These are phyloP conservation scores for Pinctada fucata DNA, from an alignment of 2,888 invertebrate species.

Conservation along the genomic window DNA sequence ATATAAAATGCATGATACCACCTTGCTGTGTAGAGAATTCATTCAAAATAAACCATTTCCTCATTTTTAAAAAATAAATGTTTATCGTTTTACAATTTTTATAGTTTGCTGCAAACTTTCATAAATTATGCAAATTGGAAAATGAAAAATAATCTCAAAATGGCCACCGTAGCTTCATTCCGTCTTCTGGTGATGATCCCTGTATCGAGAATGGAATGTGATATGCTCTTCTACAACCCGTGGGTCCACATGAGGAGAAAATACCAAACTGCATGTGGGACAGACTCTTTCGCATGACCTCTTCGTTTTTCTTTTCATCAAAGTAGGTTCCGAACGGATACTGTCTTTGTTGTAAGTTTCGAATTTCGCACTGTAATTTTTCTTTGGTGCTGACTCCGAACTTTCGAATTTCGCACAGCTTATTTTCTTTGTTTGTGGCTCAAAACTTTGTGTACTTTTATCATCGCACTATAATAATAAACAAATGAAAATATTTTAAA, in stretches of 20 bases:
- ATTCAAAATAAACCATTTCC: too few species aligned
- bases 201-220: slow-evolving; percentile 31
- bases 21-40: too few species aligned
- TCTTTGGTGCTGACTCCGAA: not conserved
- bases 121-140: too few species aligned
- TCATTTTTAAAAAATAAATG: too few species aligned
- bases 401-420: too few species aligned
- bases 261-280: slow-evolving; percentile 29
- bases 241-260: slow-evolving; percentile 28
- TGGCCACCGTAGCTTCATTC: too few species aligned
- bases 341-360: not conserved
- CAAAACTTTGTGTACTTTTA: not conserved
- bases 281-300: slow-evolving; percentile 24
- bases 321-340: not conserved
- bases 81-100: too few species aligned
- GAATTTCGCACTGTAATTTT: not conserved
- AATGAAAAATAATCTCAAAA: too few species aligned
- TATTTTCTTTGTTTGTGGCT: not conserved
- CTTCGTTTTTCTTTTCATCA: not conserved
- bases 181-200: too few species aligned
- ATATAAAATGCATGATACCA: too few species aligned
- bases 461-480: not conserved
- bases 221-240: slow-evolving; percentile 38
- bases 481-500: not conserved
- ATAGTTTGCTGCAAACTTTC: too few species aligned